A percentile compares a stretch with the other conserved stretches of the same genome.
These are phyloP conservation scores for Andrena flavipes DNA, from an alignment of 2,888 invertebrate genomes.

Conservation along the genomic window DNA sequence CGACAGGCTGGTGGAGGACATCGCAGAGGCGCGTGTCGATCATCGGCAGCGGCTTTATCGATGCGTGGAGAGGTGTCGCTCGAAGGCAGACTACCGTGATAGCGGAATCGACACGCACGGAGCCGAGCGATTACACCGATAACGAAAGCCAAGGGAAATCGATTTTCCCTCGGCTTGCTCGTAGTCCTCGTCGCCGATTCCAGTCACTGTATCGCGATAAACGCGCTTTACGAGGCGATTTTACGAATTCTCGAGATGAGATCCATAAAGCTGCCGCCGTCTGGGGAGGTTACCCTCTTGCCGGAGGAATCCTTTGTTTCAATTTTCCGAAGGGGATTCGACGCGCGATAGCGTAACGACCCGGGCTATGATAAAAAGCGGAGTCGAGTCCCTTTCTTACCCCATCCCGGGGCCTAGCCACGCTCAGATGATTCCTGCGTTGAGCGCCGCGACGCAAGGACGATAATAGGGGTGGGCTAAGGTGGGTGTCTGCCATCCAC, in stretches of 20 bases:
- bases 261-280: constrained; percentile 46
- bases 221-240: constrained; percentile 57
- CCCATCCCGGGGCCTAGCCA: constrained; percentile 16
- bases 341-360: constrained; percentile 54
- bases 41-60: constrained; percentile 7
- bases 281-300: not conserved
- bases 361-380: constrained; percentile 39
- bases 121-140: constrained; percentile 76
- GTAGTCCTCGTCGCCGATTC: not conserved
- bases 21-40: not conserved
- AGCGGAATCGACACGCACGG: constrained; percentile 72
- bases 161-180: constrained; percentile 45
- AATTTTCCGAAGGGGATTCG: constrained; percentile 50
- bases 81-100: constrained; percentile 24
- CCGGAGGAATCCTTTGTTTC: constrained; percentile 54
- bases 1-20: not conserved
- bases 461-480: constrained; percentile 67
- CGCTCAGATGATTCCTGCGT: constrained; percentile 45
- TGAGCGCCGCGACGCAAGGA: constrained; percentile 40
- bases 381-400: constrained; percentile 9
- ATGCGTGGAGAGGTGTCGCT: constrained; percentile 14
- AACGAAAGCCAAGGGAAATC: constrained; percentile 70
- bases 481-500: constrained; percentile 64
- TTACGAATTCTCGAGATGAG: constrained; percentile 52
- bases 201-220: constrained; percentile 40